These are phyloP conservation scores for Ramphastos sulfuratus DNA, from an alignment of 2,113 vertebrate genomes.

Conservation along the genomic window DNA sequence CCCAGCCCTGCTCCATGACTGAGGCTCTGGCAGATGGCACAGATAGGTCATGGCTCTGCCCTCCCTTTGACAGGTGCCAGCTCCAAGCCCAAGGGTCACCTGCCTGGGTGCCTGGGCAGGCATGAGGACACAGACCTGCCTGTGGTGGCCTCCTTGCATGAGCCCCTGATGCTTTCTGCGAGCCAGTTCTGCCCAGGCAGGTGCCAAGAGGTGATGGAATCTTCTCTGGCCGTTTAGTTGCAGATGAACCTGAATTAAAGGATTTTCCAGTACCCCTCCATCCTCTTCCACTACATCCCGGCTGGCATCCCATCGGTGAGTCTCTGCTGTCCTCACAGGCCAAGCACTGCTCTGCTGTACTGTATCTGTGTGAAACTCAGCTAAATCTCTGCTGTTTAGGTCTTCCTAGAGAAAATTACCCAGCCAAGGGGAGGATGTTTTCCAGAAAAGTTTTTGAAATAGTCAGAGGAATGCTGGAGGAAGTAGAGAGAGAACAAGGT, in stretches of 20 bases:
- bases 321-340: no score
- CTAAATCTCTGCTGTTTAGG: neutral
- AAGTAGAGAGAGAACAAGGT: no score
- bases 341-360: no score
- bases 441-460: no score
- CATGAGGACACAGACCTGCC: neutral
- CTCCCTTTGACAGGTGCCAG: neutral
- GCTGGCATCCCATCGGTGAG: no score
- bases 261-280: no score
- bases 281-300: no score
- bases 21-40: no score
- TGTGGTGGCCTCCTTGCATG: neutral
- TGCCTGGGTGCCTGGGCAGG: no score
- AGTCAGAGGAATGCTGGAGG: no score
- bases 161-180: neutral
- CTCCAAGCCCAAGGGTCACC: neutral
- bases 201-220: neutral
- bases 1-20: neutral
- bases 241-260: neutral
- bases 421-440: neutral
- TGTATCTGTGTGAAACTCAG: no score
- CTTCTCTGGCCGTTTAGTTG: neutral
- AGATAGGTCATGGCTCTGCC: neutral
- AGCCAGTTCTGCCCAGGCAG: neutral
- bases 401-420: neutral